Evolutionary conservation across 1,140 invertebrate species (phyloP), one percentile per base, ranked within the genome.

Genomic region (Penaeus chinensis): DNA sequence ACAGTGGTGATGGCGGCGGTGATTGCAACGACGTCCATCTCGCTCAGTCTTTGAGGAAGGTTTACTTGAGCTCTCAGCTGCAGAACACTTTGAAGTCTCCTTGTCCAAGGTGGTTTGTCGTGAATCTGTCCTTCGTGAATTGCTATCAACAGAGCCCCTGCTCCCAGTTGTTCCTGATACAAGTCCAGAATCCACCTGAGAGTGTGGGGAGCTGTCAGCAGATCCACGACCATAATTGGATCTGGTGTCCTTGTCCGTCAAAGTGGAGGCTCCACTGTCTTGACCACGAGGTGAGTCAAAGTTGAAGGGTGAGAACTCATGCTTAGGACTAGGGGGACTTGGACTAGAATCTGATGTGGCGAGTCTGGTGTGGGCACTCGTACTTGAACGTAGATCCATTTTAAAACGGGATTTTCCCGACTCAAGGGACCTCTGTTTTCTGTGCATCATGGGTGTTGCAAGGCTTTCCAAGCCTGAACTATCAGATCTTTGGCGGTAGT

Each of bases 391-490:
- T 27, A 89, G 27, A 69, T 83, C 81, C 37, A 77, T 66, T 24
- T 79, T 78, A 62, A 86, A 79, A 61, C 82, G 71, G n/a, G 89
- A 76, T 32, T 86, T 90, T 60, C 89, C 87, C 13, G 89, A 82
- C 54, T 91, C 91, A 22, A 90, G 85, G 27, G 91, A 91, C 18
- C 90, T 89, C 61, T 91, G 90, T 61, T 91, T 91, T 11, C 91
- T 89, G 79, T 91, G 90, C 79, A 91, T 90, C 90, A 91, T 89
- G 20, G 91, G 91, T 10, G 91, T 92, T 54, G 91, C 90, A 24
- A 92, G 88, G 61, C 91, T 90, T 77, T 91, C 91, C 37, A 90
- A 66, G 37, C 82, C 80, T n/a, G 90, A 89, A n/a, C 86, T 90
- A 54, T 84, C 89, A 77, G 86, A 88, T 76, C 63, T 71, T 82